These are phyloP conservation scores for Ommatoiulus sabulosus DNA, from an alignment of 2,888 invertebrate species.

Conservation along the genomic window DNA sequence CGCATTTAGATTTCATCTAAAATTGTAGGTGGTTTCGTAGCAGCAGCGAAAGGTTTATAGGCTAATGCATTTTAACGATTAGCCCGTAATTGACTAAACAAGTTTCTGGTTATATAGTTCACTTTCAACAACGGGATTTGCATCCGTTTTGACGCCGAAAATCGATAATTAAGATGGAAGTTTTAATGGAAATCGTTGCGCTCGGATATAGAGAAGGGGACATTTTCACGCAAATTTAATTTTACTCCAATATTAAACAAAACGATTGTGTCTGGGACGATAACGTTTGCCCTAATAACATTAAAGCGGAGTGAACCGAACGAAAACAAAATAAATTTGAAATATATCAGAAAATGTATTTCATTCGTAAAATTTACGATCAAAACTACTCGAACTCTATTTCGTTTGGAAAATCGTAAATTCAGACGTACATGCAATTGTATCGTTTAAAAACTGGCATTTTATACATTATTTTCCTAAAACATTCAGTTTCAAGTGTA, in stretches of 20 bases:
- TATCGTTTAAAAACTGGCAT: too few species aligned
- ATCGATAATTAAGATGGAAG: conserved; percentile 40
- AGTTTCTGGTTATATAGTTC: conserved; percentile 32
- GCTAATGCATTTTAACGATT: conserved; percentile 40
- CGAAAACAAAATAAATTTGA: not conserved
- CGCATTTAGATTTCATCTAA: not conserved
- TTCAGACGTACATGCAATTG: too few species aligned
- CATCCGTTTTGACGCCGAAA: conserved; percentile 24
- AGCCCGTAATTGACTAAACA: conserved; percentile 17
- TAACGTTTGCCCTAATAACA: not conserved
- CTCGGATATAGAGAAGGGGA: not conserved
- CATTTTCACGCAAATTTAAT: not conserved
- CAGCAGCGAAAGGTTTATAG: not conserved
- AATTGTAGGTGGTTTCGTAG: not conserved
- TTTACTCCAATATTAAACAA: not conserved
- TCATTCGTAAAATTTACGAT: conserved; percentile 39
- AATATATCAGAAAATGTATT: not conserved
- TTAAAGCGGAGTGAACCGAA: not conserved
- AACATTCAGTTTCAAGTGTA: too few species aligned
- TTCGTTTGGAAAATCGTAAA: too few species aligned
- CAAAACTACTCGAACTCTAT: not conserved
- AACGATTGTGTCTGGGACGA: not conserved
- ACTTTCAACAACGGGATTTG: conserved; percentile 31
- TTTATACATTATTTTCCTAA: too few species aligned
- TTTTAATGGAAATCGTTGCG: conserved; percentile 26